Base-by-base conservation (phyloP, 2,113 vertebrate genomes). In the Brienomyrus longianalis region DNA sequence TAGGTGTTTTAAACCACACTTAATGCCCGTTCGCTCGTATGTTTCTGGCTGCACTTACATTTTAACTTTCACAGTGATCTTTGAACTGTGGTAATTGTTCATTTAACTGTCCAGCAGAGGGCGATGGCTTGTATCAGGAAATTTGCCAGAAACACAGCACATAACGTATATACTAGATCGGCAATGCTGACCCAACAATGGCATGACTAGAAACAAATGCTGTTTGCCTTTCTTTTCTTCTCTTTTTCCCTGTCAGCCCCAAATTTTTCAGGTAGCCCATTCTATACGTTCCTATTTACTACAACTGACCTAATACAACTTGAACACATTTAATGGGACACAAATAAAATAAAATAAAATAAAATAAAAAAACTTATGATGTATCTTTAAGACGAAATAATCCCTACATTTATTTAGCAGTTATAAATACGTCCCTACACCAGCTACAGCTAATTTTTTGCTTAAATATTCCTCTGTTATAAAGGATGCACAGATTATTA, bases 141-240 rank as follows among this genome's bases (percentile, higher is more conserved):
- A 62, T 88, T 48, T 59, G 43, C 59, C 87, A 74, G 43, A 74
- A 88, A 48, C 87, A 88, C 87, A 62, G 87, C 87, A 62, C 54
- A 87, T 19, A 31, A 31, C 31, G 31, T 31, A 59, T 56, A 88
- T 59, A 35, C 3, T 59, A 54, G 10, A 88, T 59, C 21, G 9
- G 31, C 31, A 39, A 43, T 87, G 86, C 86, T 66, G 21, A 39
- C 39, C 56, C 87, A 48, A 88, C 43, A 88, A 88, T 62, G 87
- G 27, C 87, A 88, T 48, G 87, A 21, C 87, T 74, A 45, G 3
- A 59, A 74, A 74, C 43, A 88, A 56, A 88, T 45, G 43, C 23
- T 31, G 39, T 47, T 31, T 88, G 21, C 45, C 27, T 47, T 88
- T 88, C 87, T 88, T 88, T 48, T 74, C 59, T 88, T 88, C n/a